Conservation (phyloP, 2,888 invertebrate genomes). For the Pharmacophagus antenor region DNA sequence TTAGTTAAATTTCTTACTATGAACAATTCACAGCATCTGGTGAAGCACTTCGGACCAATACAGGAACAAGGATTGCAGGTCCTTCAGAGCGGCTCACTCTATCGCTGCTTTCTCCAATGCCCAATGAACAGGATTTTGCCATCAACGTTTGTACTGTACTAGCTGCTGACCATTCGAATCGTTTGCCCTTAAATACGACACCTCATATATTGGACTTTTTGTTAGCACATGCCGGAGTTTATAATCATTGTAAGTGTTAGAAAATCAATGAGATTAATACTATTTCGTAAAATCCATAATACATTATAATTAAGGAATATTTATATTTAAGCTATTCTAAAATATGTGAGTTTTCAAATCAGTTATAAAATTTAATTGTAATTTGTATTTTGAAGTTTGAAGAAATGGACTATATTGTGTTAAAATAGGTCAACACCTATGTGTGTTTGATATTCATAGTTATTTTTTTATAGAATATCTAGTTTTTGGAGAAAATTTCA, state of each 20-base stretch:
- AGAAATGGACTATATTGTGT: no score
- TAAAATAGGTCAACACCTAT: no score
- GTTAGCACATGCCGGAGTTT: constrained; percentile 96
- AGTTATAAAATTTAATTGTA: no score
- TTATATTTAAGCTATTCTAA: no score
- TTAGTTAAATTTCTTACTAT: background rate
- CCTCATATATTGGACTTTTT: constrained; percentile 93
- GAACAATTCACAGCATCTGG: constrained; percentile 58
- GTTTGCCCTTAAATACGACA: constrained; percentile 91
- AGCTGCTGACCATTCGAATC: constrained; percentile 95
- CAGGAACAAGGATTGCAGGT: constrained; percentile 53
- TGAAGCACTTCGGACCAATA: constrained; percentile 55
- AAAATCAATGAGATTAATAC: no score
- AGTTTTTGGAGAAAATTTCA: no score
- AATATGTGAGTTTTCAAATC: no score
- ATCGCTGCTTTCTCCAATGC: constrained; percentile 96
- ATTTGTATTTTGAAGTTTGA: no score
- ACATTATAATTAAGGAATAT: no score
- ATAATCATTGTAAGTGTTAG: constrained; percentile 91
- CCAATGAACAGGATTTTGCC: constrained; percentile 99
- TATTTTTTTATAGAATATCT: no score
- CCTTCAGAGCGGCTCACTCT: constrained; percentile 91
- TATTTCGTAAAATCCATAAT: no score
- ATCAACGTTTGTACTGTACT: constrained; percentile 97
- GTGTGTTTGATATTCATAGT: no score